A percentile compares a stretch with the other conserved stretches of the same genome.
Evolutionary conservation across 2,888 invertebrate genomes (phyloP).

Genomic region (Drosophila sordidula): DNA sequence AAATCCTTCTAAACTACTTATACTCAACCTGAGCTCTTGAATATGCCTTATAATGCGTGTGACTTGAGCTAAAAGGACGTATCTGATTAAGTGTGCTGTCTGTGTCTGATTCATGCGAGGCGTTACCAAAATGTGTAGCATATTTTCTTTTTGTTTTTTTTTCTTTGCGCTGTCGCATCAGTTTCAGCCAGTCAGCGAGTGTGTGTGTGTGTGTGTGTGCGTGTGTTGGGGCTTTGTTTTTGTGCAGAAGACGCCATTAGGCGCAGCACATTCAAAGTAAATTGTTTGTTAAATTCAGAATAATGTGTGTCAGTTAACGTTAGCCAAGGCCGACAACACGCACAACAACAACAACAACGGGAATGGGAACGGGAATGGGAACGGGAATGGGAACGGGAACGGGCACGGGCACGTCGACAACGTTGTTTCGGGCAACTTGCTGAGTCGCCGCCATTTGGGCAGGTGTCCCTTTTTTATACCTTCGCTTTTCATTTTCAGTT

Average conservation of each 20-base stretch:
- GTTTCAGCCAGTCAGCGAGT: conserved; percentile 26
- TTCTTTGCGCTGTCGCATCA: conserved; percentile 15
- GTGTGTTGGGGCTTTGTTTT: conserved; percentile 54
- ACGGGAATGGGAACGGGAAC: conserved; percentile 1
- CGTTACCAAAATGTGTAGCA: conserved; percentile 49
- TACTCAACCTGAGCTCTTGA: conserved; percentile 19
- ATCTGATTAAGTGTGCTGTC: conserved; percentile 55
- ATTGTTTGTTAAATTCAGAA: conserved; percentile 80
- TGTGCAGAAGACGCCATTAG: conserved; percentile 69
- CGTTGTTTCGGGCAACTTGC: conserved; percentile 40
- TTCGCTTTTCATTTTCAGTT: conserved; percentile 36
- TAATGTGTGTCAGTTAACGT: conserved; percentile 77
- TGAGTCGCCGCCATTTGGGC: conserved; percentile 45
- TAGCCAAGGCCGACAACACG: conserved; percentile 47
- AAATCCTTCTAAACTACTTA: conserved; percentile 13
- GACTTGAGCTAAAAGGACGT: conserved; percentile 36
- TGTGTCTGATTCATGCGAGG: conserved; percentile 27
- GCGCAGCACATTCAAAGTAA: conserved; percentile 75
- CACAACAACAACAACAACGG: conserved; percentile 10
- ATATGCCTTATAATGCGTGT: conserved; percentile 22
- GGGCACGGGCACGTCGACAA: conserved; percentile 16
- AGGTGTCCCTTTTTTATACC: conserved; percentile 38
- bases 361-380: conserved; percentile 3
- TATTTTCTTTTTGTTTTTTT: background rate
- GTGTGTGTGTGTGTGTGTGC: conserved; percentile 20